A percentile compares a stretch with the other conserved stretches of the same genome.
Conservation (phyloP, 1,140 invertebrate species). For the Popillia japonica region DNA sequence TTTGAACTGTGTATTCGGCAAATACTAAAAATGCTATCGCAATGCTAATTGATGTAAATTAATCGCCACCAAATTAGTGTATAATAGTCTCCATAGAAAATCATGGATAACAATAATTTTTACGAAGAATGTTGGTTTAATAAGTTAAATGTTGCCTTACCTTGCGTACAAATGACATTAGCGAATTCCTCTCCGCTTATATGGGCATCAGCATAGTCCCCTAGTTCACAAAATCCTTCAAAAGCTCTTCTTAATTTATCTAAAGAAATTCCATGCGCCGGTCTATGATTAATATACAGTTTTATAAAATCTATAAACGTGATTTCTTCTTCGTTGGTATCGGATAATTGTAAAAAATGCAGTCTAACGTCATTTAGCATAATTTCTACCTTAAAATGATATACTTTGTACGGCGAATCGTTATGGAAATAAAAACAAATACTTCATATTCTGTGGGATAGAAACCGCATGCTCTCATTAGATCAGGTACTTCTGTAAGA, state of each 20-base stretch:
- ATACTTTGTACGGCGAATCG: not conserved
- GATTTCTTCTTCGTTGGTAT: constrained; percentile 65
- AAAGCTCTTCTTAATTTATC: constrained; percentile 54
- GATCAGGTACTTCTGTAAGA: constrained; percentile 71
- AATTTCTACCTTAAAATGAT: constrained; percentile 68
- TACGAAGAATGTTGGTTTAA: not conserved
- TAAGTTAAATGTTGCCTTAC: not conserved
- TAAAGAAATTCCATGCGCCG: constrained; percentile 63
- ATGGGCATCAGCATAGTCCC: not conserved
- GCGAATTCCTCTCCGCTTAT: constrained; percentile 32
- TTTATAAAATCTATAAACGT: constrained; percentile 76
- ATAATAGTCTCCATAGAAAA: not conserved
- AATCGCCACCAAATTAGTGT: too few relatives aligned
- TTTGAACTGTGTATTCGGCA: too few relatives aligned
- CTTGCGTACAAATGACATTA: not conserved
- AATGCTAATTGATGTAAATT: too few relatives aligned
- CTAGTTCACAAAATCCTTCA: constrained; percentile 39
- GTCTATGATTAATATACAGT: constrained; percentile 76
- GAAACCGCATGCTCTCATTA: constrained; percentile 77
- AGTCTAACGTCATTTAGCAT: constrained; percentile 73
- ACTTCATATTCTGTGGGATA: constrained; percentile 78
- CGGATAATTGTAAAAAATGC: constrained; percentile 65
- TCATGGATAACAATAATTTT: not conserved
- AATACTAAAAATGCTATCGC: too few relatives aligned
- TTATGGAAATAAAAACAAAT: constrained; percentile 32